These are phyloP conservation scores for Sarcophaga peregrina DNA, from an alignment of 1,140 invertebrate species.

Conservation along the genomic window DNA sequence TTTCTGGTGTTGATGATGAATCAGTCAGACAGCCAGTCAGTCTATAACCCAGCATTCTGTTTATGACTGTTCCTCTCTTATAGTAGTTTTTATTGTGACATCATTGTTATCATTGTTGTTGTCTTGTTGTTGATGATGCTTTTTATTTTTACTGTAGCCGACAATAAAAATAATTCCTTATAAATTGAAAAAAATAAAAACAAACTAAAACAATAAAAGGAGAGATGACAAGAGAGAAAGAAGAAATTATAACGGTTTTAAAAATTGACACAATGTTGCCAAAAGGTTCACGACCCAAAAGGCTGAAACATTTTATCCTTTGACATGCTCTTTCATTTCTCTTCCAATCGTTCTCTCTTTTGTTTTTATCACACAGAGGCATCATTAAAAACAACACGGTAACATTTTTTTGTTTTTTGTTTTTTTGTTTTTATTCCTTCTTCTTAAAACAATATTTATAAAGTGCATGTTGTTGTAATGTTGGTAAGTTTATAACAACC, in stretches of 20 bases:
- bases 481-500: slow-evolving; percentile 7
- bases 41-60: no score
- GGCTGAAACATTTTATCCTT: slow-evolving; percentile 34
- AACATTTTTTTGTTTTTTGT: not conserved
- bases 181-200: slow-evolving; percentile 8
- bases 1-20: no score
- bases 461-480: not conserved
- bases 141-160: not conserved
- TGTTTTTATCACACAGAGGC: slow-evolving; percentile 24
- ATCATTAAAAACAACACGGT: slow-evolving; percentile 1
- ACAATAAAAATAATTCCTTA: not conserved
- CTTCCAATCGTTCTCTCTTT: not conserved
- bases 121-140: no score
- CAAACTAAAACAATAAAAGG: no score
- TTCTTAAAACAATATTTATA: not conserved
- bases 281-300: slow-evolving; percentile 40
- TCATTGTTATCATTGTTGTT: no score
- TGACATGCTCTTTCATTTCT: slow-evolving; percentile 28
- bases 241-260: slow-evolving; percentile 15
- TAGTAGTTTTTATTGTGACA: no score
- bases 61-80: no score
- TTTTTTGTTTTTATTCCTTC: not conserved
- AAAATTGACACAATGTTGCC: slow-evolving; percentile 37
- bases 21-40: no score
- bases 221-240: not conserved